These are phyloP conservation scores for Luehdorfia chinensis DNA, from an alignment of 1,140 invertebrate species.

Conservation along the genomic window DNA sequence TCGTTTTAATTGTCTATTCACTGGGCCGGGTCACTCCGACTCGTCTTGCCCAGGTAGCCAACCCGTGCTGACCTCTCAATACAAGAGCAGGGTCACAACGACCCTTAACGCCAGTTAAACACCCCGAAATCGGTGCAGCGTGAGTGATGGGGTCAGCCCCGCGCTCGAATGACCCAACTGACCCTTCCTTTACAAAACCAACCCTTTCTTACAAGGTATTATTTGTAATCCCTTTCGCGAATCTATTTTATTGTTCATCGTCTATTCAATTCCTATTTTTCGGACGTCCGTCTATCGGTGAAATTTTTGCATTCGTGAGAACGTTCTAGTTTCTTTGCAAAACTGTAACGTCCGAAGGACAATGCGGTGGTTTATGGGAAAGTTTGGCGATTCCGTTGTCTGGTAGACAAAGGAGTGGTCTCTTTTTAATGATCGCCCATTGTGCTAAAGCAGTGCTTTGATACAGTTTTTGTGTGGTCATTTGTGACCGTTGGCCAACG, in stretches of 20 bases:
- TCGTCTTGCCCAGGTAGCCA: slow-evolving; percentile 56
- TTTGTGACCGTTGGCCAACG: slow-evolving; percentile 67
- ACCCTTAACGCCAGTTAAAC: slow-evolving; percentile 67
- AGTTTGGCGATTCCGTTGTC: slow-evolving; percentile 43
- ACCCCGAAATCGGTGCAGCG: slow-evolving; percentile 62
- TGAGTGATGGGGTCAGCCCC: slow-evolving; percentile 68
- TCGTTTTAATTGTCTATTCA: slow-evolving; percentile 68
- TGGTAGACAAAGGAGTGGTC: slow-evolving; percentile 64
- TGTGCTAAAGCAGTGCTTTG: slow-evolving; percentile 53
- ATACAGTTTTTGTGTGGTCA: slow-evolving; percentile 58
- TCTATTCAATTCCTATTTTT: slow-evolving; percentile 43
- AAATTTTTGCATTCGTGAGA: slow-evolving; percentile 71
- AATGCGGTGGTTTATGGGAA: slow-evolving; percentile 60
- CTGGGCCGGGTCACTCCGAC: slow-evolving; percentile 49
- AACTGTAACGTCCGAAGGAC: slow-evolving; percentile 63
- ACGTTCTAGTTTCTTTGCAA: slow-evolving; percentile 73
- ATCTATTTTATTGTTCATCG: slow-evolving; percentile 65
- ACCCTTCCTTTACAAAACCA: slow-evolving; percentile 58
- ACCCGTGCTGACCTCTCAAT: slow-evolving; percentile 57
- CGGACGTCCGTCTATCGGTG: slow-evolving; percentile 52
- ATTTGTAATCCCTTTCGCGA: slow-evolving; percentile 75
- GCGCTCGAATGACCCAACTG: slow-evolving; percentile 62
- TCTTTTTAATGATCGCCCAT: slow-evolving; percentile 73
- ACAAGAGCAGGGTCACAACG: slow-evolving; percentile 56
- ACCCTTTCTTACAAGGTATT: slow-evolving; percentile 72